These are phyloP conservation scores for Lutjanus campechanus DNA, from an alignment of 2,797 vertebrate genomes.

Conservation along the genomic window DNA sequence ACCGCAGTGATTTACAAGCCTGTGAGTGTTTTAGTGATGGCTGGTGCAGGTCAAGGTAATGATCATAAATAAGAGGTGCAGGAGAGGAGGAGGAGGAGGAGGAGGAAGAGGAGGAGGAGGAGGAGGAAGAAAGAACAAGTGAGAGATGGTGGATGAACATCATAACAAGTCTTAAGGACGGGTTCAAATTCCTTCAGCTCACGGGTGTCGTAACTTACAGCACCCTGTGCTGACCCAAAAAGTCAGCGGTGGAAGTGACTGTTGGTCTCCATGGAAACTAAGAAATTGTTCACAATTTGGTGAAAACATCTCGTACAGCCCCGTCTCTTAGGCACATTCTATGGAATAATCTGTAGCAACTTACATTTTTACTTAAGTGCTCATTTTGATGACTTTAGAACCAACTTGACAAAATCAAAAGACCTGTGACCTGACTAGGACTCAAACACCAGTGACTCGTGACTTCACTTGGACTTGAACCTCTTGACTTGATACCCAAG, in stretches of 20 bases:
- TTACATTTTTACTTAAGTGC: neutral
- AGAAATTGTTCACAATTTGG: neutral
- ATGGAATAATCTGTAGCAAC: neutral
- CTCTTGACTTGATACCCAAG: too few relatives aligned
- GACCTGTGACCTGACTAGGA: too few relatives aligned
- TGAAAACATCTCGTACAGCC: neutral
- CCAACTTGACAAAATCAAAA: too few relatives aligned
- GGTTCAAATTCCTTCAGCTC: constrained; percentile 65
- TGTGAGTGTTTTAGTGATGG: constrained; percentile 74
- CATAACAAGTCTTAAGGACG: constrained; percentile 60
- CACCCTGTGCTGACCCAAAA: constrained; percentile 27
- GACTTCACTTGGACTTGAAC: too few relatives aligned
- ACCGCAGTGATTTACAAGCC: constrained; percentile 69
- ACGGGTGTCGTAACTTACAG: constrained; percentile 44
- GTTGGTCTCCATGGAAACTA: neutral
- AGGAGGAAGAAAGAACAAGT: constrained; percentile 4
- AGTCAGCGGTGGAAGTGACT: constrained; percentile 7
- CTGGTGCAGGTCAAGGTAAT: constrained; percentile 78
- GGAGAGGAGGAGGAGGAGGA: constrained; percentile 20
- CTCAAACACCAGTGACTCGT: too few relatives aligned
- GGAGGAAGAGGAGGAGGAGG: too few relatives aligned
- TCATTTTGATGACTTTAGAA: neutral
- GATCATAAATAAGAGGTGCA: constrained; percentile 77
- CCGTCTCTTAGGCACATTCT: neutral
- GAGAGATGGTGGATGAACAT: constrained; percentile 49